Percentiles rank a stretch among this genome's conserved stretches.
phyloP scores from a whole-genome alignment of 2,797 vertebrate species.

The Micropoecilia bifurca region DNA sequence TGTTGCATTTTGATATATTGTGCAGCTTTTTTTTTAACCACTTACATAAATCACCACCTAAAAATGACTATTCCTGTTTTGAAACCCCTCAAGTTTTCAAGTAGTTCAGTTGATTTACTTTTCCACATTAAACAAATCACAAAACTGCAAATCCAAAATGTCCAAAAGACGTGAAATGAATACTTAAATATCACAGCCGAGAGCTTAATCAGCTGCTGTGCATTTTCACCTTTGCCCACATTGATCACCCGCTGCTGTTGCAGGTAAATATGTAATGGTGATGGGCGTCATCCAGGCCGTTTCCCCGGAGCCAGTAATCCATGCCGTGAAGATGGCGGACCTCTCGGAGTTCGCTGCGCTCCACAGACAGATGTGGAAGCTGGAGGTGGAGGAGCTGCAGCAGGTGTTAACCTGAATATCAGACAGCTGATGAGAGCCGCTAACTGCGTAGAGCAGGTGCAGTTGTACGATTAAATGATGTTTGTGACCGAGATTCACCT shows the following conservation, averaged over 20 bases:
- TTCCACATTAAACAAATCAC: background rate
- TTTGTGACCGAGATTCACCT: background rate
- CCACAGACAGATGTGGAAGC: slow-evolving; percentile 85
- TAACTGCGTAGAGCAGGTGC: background rate
- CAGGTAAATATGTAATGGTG: slow-evolving; percentile 93
- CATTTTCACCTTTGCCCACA: background rate
- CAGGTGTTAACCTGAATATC: slow-evolving; percentile 60
- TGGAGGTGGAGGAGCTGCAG: slow-evolving; percentile 91
- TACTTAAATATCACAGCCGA: background rate
- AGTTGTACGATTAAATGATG: background rate
- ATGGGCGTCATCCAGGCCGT: slow-evolving; percentile 86
- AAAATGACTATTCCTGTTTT: background rate
- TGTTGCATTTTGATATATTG: too few relatives aligned
- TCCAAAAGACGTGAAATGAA: background rate
- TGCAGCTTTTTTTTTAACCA: too few relatives aligned
- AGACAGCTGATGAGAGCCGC: background rate
- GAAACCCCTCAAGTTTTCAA: background rate
- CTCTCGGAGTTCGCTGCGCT: slow-evolving; percentile 82
- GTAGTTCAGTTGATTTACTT: background rate
- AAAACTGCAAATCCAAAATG: background rate
- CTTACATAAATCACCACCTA: background rate
- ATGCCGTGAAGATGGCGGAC: slow-evolving; percentile 90
- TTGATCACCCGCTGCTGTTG: slow-evolving; percentile 24
- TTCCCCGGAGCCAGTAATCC: slow-evolving; percentile 86
- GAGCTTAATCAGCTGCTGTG: background rate